Percentiles rank a stretch among this genome's conserved stretches.
Conservation (phyloP, 2,888 invertebrate genomes). For the Iphiclides podalirius region DNA sequence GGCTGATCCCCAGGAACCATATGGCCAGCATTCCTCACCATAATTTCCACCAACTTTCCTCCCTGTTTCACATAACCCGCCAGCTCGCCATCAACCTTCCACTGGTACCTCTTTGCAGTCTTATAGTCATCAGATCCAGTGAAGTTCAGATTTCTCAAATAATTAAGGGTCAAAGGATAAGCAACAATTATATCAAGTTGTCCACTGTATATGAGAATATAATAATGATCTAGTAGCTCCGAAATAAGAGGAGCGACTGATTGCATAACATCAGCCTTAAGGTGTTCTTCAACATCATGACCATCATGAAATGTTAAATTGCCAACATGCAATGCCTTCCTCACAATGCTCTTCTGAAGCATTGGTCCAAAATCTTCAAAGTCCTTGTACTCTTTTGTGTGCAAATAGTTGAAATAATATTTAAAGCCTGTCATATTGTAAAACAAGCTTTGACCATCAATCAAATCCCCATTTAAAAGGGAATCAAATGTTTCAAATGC, state of each 20-base stretch:
- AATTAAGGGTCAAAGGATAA: slow-evolving; percentile 91
- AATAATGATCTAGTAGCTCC: slow-evolving; percentile 83
- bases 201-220: slow-evolving; percentile 91
- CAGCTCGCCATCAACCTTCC: slow-evolving; percentile 84
- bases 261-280: slow-evolving; percentile 90
- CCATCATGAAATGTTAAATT: slow-evolving; percentile 85
- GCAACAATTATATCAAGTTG: slow-evolving; percentile 95
- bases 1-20: slow-evolving; percentile 91
- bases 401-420: slow-evolving; percentile 87
- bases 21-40: slow-evolving; percentile 90
- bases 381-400: slow-evolving; percentile 77
- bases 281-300: slow-evolving; percentile 83
- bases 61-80: slow-evolving; percentile 88
- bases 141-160: slow-evolving; percentile 86
- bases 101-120: slow-evolving; percentile 82
- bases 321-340: slow-evolving; percentile 92
- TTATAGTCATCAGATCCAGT: slow-evolving; percentile 83
- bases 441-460: slow-evolving; percentile 80
- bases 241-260: slow-evolving; percentile 87
- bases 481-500: slow-evolving; percentile 87
- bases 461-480: slow-evolving; percentile 85
- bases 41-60: slow-evolving; percentile 85
- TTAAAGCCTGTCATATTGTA: slow-evolving; percentile 87
- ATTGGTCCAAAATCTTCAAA: slow-evolving; percentile 80
- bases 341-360: slow-evolving; percentile 81